Conservation (phyloP, 2,113 vertebrate genomes). For the Craseonycteris thonglongyai region DNA sequence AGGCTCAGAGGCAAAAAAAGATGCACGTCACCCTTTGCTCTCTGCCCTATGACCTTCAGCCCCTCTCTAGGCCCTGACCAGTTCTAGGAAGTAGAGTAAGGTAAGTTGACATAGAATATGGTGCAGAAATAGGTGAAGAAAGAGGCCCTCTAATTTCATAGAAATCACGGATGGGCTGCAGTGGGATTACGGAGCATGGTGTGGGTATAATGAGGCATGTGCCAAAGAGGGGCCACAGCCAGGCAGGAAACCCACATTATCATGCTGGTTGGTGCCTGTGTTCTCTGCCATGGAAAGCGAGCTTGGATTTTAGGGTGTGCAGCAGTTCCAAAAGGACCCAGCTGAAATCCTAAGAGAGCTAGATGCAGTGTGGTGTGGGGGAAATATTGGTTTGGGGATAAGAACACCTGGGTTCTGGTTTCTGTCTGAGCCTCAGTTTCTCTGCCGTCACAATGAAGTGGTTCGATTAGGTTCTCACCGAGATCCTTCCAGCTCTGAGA, state of each 20-base stretch:
- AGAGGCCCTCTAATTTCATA: neutral
- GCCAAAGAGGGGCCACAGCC: neutral
- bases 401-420: neutral
- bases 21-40: neutral
- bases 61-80: neutral
- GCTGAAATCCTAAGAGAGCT: neutral
- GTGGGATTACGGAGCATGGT: neutral
- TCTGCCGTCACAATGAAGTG: neutral
- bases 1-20: neutral
- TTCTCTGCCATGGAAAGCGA: neutral
- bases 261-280: neutral
- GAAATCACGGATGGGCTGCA: neutral
- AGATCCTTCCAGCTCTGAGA: conserved; percentile 35
- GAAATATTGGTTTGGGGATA: neutral
- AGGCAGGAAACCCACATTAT: neutral
- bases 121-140: neutral
- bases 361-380: neutral
- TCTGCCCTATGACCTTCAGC: neutral
- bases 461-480: conserved; percentile 3
- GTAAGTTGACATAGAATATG: neutral
- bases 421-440: conserved; percentile 50
- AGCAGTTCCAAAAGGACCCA: neutral
- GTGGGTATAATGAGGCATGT: neutral
- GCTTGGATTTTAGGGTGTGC: neutral
- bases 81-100: neutral